These are phyloP conservation scores for Kuschelorhynchus macadamiae DNA, from an alignment of 2,888 invertebrate species.

Conservation along the genomic window DNA sequence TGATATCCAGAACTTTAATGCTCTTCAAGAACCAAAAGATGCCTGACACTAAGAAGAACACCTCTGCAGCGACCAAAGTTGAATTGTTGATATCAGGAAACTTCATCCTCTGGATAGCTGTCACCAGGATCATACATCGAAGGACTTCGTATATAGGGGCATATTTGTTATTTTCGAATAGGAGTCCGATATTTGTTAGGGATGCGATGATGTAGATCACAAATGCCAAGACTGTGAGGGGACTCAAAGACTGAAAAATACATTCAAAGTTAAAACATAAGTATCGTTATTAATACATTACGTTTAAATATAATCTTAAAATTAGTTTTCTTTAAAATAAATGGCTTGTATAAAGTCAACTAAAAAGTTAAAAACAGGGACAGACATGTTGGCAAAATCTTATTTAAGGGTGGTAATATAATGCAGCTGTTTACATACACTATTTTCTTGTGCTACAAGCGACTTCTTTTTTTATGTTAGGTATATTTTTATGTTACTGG, in stretches of 20 bases:
- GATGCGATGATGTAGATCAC: slow-evolving; percentile 78
- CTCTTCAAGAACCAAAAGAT: slow-evolving; percentile 78
- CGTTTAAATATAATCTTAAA: too few relatives aligned
- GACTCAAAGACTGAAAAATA: slow-evolving; percentile 75
- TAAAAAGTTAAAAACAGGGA: too few relatives aligned
- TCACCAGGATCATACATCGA: slow-evolving; percentile 75
- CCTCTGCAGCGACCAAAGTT: slow-evolving; percentile 70
- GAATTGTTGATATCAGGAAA: slow-evolving; percentile 65
- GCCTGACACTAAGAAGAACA: slow-evolving; percentile 74
- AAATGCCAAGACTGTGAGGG: slow-evolving; percentile 73
- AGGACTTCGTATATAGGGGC: slow-evolving; percentile 76
- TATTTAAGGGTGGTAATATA: too few relatives aligned
- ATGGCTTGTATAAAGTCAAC: too few relatives aligned
- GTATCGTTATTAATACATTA: not conserved
- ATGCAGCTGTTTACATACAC: too few relatives aligned
- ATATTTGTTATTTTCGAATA: slow-evolving; percentile 77
- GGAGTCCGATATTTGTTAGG: slow-evolving; percentile 78
- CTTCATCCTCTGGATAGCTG: slow-evolving; percentile 67
- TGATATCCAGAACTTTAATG: slow-evolving; percentile 66
- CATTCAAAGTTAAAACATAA: slow-evolving; percentile 29
- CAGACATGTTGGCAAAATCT: too few relatives aligned
- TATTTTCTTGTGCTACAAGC: too few relatives aligned
- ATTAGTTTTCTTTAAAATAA: too few relatives aligned
- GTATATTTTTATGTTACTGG: too few relatives aligned
- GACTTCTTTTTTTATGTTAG: too few relatives aligned